A percentile compares a stretch with the other conserved stretches of the same genome.
These are phyloP conservation scores for Phoronis australis DNA, from an alignment of 2,888 invertebrate species.

Conservation along the genomic window DNA sequence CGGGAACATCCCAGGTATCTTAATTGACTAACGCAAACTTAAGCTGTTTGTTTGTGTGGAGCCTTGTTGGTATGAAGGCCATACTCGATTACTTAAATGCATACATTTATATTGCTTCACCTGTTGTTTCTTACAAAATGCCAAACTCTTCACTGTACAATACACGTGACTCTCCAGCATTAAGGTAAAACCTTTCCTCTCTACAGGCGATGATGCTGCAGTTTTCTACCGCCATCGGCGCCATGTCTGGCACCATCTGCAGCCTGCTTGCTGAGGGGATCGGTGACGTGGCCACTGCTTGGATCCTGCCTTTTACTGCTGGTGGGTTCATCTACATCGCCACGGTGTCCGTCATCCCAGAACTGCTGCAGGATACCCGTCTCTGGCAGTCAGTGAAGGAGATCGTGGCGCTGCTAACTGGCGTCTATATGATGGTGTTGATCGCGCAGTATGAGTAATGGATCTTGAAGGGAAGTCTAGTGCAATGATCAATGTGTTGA, in stretches of 20 bases:
- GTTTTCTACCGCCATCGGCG: constrained; percentile 89
- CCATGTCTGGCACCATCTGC: constrained; percentile 84
- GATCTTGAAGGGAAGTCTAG: too few species aligned
- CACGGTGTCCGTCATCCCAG: constrained; percentile 96
- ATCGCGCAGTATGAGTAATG: constrained; percentile 73
- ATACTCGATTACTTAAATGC: too few species aligned
- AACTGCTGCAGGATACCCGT: constrained; percentile 82
- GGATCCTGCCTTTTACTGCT: constrained; percentile 95
- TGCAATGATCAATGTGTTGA: too few species aligned
- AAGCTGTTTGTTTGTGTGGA: too few species aligned
- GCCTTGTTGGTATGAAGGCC: too few species aligned
- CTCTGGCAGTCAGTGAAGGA: constrained; percentile 86
- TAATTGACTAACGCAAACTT: too few species aligned
- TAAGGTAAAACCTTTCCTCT: constrained; percentile 14
- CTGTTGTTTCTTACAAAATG: too few species aligned
- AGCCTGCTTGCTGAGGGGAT: constrained; percentile 77
- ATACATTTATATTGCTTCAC: too few species aligned
- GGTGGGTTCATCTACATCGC: constrained; percentile 99
- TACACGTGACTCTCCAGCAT: too few species aligned
- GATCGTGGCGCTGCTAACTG: constrained; percentile 78
- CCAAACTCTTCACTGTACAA: too few species aligned
- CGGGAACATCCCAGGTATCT: too few species aligned
- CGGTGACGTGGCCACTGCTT: constrained; percentile 54
- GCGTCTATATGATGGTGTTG: constrained; percentile 92
- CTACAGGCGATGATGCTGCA: constrained; percentile 85